Evolutionary conservation across 1,140 invertebrate genomes (phyloP).

Genomic region (Ganaspis sp.): DNA sequence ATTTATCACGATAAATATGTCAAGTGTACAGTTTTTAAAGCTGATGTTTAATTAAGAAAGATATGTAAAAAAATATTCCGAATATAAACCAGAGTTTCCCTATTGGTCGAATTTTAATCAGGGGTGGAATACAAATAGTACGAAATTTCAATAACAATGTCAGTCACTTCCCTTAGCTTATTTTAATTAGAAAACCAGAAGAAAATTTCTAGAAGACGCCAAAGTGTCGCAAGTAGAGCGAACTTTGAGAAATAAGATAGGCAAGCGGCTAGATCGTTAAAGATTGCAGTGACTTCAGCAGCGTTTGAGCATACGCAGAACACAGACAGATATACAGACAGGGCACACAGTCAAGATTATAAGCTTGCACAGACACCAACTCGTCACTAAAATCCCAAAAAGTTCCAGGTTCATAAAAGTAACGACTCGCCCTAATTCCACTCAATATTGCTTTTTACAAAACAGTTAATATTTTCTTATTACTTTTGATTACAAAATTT

Average conservation of each 20-base stretch:
- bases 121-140: neutral
- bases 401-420: slow-evolving; percentile 22
- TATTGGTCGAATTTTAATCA: neutral
- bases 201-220: neutral
- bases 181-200: neutral
- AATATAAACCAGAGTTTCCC: neutral
- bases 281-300: slow-evolving; percentile 56
- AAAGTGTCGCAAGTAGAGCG: neutral
- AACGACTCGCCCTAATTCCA: neutral
- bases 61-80: no score
- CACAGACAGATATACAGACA: slow-evolving; percentile 63
- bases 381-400: slow-evolving; percentile 40
- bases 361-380: slow-evolving; percentile 63
- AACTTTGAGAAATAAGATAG: slow-evolving; percentile 21
- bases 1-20: no score
- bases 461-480: neutral
- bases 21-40: no score
- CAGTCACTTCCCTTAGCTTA: slow-evolving; percentile 25
- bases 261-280: slow-evolving; percentile 30
- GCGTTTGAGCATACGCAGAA: slow-evolving; percentile 64
- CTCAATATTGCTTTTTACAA: neutral
- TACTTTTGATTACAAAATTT: no score
- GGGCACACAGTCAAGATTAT: slow-evolving; percentile 57
- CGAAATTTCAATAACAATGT: neutral
- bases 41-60: no score